Conservation (phyloP, 2,797 vertebrate species). For the Gambusia yucatana region DNA sequence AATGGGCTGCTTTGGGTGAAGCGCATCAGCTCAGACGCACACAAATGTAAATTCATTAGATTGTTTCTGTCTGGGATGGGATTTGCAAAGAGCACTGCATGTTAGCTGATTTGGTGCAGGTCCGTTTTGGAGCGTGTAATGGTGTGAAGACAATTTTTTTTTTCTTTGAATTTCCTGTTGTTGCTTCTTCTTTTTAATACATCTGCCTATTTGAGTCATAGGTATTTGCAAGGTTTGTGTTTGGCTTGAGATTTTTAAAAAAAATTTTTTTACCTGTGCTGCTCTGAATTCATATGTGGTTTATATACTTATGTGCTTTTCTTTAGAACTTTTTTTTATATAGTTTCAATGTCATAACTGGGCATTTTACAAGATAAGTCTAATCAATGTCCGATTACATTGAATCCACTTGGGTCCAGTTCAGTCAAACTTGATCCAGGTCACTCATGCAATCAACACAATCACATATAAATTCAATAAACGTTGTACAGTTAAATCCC, state of each 20-base stretch:
- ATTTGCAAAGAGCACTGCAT: conserved; percentile 27
- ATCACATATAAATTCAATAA: not conserved
- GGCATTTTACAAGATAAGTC: not conserved
- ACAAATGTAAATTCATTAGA: conserved; percentile 33
- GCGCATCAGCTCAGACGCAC: conserved; percentile 18
- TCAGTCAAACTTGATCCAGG: not conserved
- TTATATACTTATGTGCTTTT: not conserved
- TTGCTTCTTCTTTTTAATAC: not conserved
- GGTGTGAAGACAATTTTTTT: conserved; percentile 10
- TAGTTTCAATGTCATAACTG: not conserved
- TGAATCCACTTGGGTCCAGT: not conserved
- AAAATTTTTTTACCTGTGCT: not conserved
- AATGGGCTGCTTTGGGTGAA: conserved; percentile 30
- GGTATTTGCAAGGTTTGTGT: conserved; percentile 1
- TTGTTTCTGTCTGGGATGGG: conserved; percentile 31
- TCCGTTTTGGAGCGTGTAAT: conserved; percentile 23
- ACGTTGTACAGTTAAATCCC: not conserved
- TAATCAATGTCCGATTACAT: not conserved
- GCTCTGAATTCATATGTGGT: conserved; percentile 25
- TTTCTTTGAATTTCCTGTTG: not conserved
- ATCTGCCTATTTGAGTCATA: not conserved
- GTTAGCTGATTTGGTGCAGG: conserved; percentile 21
- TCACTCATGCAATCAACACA: not conserved
- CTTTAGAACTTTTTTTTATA: not conserved
- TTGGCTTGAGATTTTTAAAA: not conserved